These are phyloP conservation scores for Dimorphilus gyrociliatus DNA, from an alignment of 2,888 invertebrate genomes.

Conservation along the genomic window DNA sequence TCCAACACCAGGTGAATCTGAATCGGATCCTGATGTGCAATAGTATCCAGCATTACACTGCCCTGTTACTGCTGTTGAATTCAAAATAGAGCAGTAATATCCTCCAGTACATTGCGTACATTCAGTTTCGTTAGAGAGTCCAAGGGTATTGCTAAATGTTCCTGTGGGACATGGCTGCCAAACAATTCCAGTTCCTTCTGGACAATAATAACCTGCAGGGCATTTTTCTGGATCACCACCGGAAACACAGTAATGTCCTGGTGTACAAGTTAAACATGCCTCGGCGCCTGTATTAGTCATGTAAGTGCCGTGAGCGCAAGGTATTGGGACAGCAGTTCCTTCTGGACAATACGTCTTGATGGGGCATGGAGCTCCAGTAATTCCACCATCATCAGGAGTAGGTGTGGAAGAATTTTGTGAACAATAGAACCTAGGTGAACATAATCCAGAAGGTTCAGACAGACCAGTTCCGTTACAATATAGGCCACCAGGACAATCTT, in stretches of 20 bases:
- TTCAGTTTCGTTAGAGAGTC: conserved; percentile 18
- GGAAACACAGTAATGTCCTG: conserved; percentile 26
- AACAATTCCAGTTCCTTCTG: conserved; percentile 24
- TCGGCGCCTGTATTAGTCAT: conserved; percentile 21
- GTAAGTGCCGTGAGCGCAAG: conserved; percentile 26
- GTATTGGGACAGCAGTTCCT: conserved; percentile 18
- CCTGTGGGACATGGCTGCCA: conserved; percentile 28
- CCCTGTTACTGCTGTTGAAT: conserved; percentile 18
- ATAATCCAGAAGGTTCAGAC: conserved; percentile 20
- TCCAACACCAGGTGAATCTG: conserved; percentile 18
- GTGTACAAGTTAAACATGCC: conserved; percentile 21
- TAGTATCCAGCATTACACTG: conserved; percentile 25
- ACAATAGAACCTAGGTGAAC: conserved; percentile 23
- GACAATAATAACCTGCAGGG: conserved; percentile 29
- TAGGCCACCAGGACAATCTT: conserved; percentile 21
- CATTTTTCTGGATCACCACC: conserved; percentile 17
- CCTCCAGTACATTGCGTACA: conserved; percentile 29
- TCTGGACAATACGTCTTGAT: conserved; percentile 25
- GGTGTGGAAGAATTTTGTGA: conserved; percentile 15
- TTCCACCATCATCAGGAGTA: conserved; percentile 21
- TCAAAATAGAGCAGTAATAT: conserved; percentile 19
- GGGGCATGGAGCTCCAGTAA: conserved; percentile 24
- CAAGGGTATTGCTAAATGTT: conserved; percentile 18
- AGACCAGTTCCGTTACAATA: conserved; percentile 26
- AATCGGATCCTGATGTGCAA: conserved; percentile 23